phyloP scores from a whole-genome alignment of 2,113 vertebrate species.

The Nematolebias whitei region DNA sequence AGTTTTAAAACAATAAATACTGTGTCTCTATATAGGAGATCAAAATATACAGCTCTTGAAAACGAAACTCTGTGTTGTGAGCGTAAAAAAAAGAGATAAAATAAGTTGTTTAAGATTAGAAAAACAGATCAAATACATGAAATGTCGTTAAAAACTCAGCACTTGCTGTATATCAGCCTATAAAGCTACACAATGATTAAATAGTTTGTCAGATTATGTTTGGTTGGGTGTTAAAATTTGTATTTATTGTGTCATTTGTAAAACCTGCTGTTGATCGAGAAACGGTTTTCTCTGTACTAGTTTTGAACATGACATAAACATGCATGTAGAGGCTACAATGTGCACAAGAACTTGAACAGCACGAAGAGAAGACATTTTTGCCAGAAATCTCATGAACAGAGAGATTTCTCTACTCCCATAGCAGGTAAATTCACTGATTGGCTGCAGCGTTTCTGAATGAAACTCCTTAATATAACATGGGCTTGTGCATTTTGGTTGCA shows the following conservation, averaged over 20 bases:
- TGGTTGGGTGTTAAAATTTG: constrained; percentile 4
- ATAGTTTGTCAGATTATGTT: neutral
- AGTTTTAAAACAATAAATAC: constrained; percentile 7
- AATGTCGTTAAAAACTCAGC: neutral
- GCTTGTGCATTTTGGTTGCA: neutral
- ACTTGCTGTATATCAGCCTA: neutral
- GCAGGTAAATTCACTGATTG: neutral
- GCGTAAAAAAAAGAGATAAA: neutral
- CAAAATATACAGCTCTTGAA: neutral
- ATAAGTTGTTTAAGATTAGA: neutral
- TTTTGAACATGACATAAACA: constrained; percentile 4
- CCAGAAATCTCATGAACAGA: neutral
- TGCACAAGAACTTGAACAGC: neutral
- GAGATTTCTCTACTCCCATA: neutral
- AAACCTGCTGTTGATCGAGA: neutral
- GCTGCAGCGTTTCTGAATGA: constrained; percentile 7
- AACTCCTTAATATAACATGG: neutral
- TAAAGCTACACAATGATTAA: constrained; percentile 2
- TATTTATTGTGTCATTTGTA: constrained; percentile 5
- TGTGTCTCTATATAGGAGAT: neutral
- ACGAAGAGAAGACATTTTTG: neutral
- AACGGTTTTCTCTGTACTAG: neutral
- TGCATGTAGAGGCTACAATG: neutral
- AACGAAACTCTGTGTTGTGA: neutral
- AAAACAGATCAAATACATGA: neutral